These are phyloP conservation scores for Penaeus monodon DNA, from an alignment of 2,888 invertebrate genomes.

Conservation along the genomic window DNA sequence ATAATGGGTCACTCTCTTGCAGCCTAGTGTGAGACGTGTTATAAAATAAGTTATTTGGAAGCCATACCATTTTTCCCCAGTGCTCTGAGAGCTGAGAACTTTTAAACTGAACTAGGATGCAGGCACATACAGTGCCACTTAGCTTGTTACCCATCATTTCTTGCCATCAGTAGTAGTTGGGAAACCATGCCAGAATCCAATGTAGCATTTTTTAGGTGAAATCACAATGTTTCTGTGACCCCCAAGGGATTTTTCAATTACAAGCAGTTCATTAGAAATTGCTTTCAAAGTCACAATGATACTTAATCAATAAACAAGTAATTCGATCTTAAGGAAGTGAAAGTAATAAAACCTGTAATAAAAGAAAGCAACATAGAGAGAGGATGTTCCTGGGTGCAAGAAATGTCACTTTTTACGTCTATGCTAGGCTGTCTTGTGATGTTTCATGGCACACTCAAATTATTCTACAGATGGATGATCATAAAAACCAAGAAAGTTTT, in stretches of 20 bases:
- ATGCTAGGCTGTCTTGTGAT: constrained; percentile 55
- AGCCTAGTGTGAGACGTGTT: constrained; percentile 51
- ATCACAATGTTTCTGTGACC: constrained; percentile 6
- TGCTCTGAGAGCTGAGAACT: constrained; percentile 7
- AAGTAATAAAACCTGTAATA: constrained; percentile 2
- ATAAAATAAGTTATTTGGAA: constrained; percentile 6
- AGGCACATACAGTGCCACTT: neutral
- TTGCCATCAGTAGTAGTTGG: constrained; percentile 14
- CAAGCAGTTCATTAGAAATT: constrained; percentile 4
- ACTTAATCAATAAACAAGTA: neutral
- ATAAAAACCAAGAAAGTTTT: constrained; percentile 44
- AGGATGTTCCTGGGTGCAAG: neutral
- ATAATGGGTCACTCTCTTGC: constrained; percentile 49
- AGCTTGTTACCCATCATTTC: neutral
- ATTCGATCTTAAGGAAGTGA: too few relatives aligned
- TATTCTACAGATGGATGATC: constrained; percentile 37
- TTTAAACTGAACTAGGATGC: constrained; percentile 22
- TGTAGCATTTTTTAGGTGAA: constrained; percentile 3
- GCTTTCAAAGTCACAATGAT: constrained; percentile 6
- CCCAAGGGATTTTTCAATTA: neutral
- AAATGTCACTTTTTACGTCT: constrained; percentile 20
- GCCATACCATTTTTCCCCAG: constrained; percentile 3
- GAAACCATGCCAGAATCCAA: constrained; percentile 17
- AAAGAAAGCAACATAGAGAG: neutral
- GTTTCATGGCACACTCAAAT: constrained; percentile 53